Percentiles rank a stretch among this genome's conserved stretches.
phyloP scores from a whole-genome alignment of 2,113 vertebrate species.

The Oreocharis arfaki region DNA sequence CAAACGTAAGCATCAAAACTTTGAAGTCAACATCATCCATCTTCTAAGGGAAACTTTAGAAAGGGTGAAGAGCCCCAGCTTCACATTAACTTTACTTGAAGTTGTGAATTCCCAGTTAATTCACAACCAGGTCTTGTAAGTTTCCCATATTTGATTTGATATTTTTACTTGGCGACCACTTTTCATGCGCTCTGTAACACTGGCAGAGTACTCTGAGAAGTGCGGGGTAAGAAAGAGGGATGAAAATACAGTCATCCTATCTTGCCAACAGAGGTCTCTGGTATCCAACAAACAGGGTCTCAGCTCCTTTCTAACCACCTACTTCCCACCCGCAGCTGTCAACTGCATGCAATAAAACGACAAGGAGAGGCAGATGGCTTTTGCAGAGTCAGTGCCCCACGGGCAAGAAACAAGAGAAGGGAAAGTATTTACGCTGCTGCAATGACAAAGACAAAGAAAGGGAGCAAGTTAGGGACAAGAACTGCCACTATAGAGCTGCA shows the following conservation, averaged over 20 bases:
- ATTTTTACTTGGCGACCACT: neutral
- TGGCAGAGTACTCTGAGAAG: neutral
- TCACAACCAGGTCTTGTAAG: neutral
- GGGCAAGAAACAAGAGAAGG: neutral
- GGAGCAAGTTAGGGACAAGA: neutral
- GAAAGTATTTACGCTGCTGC: neutral
- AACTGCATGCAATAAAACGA: neutral
- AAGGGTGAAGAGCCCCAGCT: neutral
- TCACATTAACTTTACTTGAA: neutral
- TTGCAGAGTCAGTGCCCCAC: neutral
- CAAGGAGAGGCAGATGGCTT: slow-evolving; percentile 23
- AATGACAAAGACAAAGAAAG: neutral
- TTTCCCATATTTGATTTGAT: neutral
- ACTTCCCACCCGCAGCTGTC: slow-evolving; percentile 39
- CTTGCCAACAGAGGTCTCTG: slow-evolving; percentile 15
- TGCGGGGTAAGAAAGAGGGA: neutral
- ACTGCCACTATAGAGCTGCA: neutral
- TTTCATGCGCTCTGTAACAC: neutral
- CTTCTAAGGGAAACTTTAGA: neutral
- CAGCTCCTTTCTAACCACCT: neutral
- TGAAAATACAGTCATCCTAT: neutral
- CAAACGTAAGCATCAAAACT: neutral
- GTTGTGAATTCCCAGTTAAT: neutral
- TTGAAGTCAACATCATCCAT: neutral
- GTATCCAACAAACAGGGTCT: neutral